Evolutionary conservation across 1,140 invertebrate species (phyloP).

Genomic region (Zaprionus gabonicus): DNA sequence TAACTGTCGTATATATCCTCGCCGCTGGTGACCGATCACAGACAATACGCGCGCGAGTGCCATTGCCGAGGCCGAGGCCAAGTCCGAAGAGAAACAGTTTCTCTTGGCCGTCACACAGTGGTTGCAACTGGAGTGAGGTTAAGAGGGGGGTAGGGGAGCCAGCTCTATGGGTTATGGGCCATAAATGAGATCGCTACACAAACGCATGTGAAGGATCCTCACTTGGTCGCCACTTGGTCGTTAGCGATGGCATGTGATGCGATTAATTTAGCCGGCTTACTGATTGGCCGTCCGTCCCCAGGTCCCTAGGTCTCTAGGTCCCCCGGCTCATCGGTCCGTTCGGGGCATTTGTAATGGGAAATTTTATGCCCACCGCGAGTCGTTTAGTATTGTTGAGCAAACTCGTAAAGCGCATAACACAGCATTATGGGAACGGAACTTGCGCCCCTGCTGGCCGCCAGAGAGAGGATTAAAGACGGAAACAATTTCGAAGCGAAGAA

Average conservation of each 20-base stretch:
- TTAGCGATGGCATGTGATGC: slow-evolving; percentile 56
- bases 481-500: slow-evolving; percentile 46
- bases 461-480: slow-evolving; percentile 48
- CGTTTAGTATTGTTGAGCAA: slow-evolving; percentile 78
- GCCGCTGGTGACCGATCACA: slow-evolving; percentile 73
- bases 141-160: neutral
- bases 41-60: slow-evolving; percentile 49
- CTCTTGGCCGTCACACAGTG: slow-evolving; percentile 14
- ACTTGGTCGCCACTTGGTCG: slow-evolving; percentile 24
- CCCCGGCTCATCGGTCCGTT: neutral
- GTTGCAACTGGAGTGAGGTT: slow-evolving; percentile 15
- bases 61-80: slow-evolving; percentile 43
- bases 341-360: slow-evolving; percentile 65
- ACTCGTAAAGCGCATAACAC: slow-evolving; percentile 66
- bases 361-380: slow-evolving; percentile 65
- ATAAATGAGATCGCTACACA: slow-evolving; percentile 80
- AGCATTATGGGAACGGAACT: slow-evolving; percentile 64
- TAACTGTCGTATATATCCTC: slow-evolving; percentile 80
- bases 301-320: neutral
- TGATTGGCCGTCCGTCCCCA: slow-evolving; percentile 53
- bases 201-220: slow-evolving; percentile 61
- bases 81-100: neutral
- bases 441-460: slow-evolving; percentile 56
- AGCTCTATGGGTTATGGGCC: slow-evolving; percentile 76
- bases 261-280: slow-evolving; percentile 78